A percentile compares a stretch with the other conserved stretches of the same genome.
Evolutionary conservation across 2,888 invertebrate genomes (phyloP).

Genomic region (Cantharis rufa): DNA sequence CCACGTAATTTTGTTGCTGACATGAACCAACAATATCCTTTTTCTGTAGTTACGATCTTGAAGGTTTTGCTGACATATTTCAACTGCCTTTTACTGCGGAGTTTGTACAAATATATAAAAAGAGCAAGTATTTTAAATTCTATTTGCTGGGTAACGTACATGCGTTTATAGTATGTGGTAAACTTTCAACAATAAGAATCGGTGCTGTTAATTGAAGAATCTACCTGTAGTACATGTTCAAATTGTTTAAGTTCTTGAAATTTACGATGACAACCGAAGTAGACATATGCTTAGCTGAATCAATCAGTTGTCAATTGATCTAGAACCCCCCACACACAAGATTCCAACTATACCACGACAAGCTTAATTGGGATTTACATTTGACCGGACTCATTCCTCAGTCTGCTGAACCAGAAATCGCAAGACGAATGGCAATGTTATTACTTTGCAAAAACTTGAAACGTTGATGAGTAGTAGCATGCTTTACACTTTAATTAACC

Average conservation of each 20-base stretch:
- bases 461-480: constrained; percentile 2
- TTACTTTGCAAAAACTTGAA: not conserved
- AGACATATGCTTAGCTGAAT: constrained; percentile 52
- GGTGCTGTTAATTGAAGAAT: constrained; percentile 28
- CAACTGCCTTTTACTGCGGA: not conserved
- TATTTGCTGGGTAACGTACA: constrained; percentile 4
- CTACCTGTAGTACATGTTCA: constrained; percentile 23
- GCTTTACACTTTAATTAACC: constrained; percentile 1
- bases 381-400: constrained; percentile 50
- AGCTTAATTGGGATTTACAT: constrained; percentile 56
- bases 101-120: constrained; percentile 3
- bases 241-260: constrained; percentile 40
- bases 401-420: constrained; percentile 32
- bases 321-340: constrained; percentile 45
- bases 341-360: constrained; percentile 49
- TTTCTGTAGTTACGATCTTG: not conserved
- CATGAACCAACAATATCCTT: not conserved
- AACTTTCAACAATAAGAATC: constrained; percentile 17
- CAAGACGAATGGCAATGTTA: constrained; percentile 23
- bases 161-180: constrained; percentile 3
- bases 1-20: not conserved
- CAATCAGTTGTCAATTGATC: constrained; percentile 54
- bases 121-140: not conserved
- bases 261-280: constrained; percentile 46
- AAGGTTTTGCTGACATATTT: not conserved